These are phyloP conservation scores for Edolisoma coerulescens DNA, from an alignment of 2,113 vertebrate species.

Conservation along the genomic window DNA sequence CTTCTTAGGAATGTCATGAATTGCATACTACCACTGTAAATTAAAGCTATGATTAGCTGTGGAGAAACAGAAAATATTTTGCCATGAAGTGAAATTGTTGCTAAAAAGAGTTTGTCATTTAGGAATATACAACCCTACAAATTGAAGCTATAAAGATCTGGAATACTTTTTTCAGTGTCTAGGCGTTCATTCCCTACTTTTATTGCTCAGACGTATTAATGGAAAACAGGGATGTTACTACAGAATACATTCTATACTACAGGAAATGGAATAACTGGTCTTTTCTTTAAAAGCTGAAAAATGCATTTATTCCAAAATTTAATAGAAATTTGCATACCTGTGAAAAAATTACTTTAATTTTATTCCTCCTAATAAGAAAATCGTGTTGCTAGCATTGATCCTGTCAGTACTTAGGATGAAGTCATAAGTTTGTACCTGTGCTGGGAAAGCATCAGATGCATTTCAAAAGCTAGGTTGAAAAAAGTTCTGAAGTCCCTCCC, in stretches of 20 bases:
- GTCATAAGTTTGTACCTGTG: background rate
- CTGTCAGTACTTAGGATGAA: background rate
- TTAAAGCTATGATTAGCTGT: background rate
- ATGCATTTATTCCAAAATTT: background rate
- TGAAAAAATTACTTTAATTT: background rate
- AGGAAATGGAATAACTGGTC: background rate
- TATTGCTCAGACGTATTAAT: background rate
- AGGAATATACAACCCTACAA: background rate
- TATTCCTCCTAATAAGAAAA: background rate
- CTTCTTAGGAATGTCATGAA: background rate
- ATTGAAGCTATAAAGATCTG: background rate
- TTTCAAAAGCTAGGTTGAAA: background rate
- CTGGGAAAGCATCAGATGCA: background rate
- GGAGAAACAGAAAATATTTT: background rate
- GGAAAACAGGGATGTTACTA: background rate
- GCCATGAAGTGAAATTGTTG: background rate
- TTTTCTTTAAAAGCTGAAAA: background rate
- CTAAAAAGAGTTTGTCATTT: background rate
- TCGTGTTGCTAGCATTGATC: background rate
- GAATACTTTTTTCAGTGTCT: fast-evolving
- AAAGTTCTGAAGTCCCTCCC: background rate
- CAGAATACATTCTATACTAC: background rate
- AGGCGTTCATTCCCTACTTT: background rate
- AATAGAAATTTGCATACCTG: background rate
- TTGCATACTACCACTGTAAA: background rate